Evolutionary conservation across 2,888 invertebrate genomes (phyloP).

Genomic region (Leptopilina syphax): DNA sequence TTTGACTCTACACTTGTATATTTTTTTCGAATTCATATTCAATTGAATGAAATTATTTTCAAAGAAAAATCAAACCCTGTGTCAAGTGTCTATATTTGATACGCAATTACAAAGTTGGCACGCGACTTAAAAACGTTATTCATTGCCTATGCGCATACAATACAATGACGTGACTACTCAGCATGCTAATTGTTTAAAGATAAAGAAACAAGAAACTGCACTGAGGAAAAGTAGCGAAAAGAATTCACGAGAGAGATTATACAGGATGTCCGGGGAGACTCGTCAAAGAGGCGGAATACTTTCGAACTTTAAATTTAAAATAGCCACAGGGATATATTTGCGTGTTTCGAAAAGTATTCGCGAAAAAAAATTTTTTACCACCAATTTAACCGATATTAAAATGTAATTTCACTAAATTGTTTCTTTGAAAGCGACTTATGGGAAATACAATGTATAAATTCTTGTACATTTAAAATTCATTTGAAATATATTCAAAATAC

Average conservation of each 20-base stretch:
- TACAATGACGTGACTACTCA: conserved; percentile 50
- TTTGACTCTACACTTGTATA: no score
- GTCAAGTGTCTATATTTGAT: neutral
- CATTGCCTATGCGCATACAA: conserved; percentile 58
- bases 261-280: conserved; percentile 72
- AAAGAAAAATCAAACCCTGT: neutral
- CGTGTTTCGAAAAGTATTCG: conserved; percentile 54
- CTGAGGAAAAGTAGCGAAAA: neutral
- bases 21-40: no score
- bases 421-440: no score
- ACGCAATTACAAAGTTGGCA: conserved; percentile 44
- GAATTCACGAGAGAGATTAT: conserved; percentile 53
- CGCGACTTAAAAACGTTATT: conserved; percentile 54
- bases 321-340: conserved; percentile 57
- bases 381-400: conserved; percentile 42
- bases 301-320: conserved; percentile 8
- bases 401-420: no score
- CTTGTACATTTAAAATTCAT: no score
- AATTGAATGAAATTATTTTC: neutral
- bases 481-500: no score
- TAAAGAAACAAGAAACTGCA: conserved; percentile 27
- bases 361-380: conserved; percentile 31
- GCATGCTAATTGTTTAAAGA: conserved; percentile 55
- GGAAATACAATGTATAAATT: no score
- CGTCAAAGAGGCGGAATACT: neutral